phyloP scores from a whole-genome alignment of 2,888 invertebrate genomes.

The Apotomis turbidana region DNA sequence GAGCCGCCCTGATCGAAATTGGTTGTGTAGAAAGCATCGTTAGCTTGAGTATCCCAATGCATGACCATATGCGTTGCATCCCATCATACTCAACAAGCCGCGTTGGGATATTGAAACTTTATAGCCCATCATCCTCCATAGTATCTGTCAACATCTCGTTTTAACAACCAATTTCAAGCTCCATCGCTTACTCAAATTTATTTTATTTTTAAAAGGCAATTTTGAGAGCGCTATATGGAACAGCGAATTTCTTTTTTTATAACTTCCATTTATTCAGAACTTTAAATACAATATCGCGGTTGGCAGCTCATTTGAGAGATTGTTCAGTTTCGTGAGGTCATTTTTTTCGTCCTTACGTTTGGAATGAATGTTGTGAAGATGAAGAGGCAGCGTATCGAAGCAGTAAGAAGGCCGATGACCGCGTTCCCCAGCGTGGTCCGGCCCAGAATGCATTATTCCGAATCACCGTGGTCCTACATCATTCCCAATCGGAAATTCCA shows the following conservation, averaged over 20 bases:
- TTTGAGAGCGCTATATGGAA: constrained; percentile 24
- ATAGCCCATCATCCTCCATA: constrained; percentile 50
- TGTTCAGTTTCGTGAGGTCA: constrained; percentile 56
- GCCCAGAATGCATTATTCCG: constrained; percentile 76
- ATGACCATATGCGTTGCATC: constrained; percentile 26
- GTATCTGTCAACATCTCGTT: constrained; percentile 44
- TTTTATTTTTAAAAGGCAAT: constrained; percentile 43
- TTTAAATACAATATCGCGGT: constrained; percentile 43
- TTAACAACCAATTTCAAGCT: constrained; percentile 47
- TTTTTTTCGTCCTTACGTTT: constrained; percentile 64
- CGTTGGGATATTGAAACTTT: constrained; percentile 48
- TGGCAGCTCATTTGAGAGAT: constrained; percentile 59
- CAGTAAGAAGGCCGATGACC: constrained; percentile 72
- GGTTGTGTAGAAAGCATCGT: constrained; percentile 36
- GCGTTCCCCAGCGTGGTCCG: constrained; percentile 69
- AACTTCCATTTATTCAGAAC: constrained; percentile 20
- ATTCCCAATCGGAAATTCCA: constrained; percentile 76
- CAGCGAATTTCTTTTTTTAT: constrained; percentile 21
- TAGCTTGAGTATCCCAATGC: constrained; percentile 25
- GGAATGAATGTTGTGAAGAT: constrained; percentile 52
- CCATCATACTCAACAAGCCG: constrained; percentile 41
- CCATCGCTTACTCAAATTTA: constrained; percentile 26
- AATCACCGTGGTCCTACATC: constrained; percentile 71
- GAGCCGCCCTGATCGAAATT: constrained; percentile 31
- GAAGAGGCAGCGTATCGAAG: constrained; percentile 53